These are phyloP conservation scores for Boleophthalmus pectinirostris DNA, from an alignment of 2,113 vertebrate species.

Conservation along the genomic window DNA sequence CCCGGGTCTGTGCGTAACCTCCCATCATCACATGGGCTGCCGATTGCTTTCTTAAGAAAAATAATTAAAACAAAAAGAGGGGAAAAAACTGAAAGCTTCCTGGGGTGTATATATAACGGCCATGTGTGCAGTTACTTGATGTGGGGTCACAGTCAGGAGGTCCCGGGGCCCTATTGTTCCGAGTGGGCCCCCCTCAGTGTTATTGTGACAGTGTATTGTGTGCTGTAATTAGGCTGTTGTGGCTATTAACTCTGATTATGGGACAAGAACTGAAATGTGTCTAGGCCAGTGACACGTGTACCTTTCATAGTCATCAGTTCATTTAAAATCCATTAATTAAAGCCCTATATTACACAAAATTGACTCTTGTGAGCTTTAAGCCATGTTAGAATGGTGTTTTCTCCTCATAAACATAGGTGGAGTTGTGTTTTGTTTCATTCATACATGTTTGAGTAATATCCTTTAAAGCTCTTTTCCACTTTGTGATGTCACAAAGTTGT, in stretches of 20 bases:
- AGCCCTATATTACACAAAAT: too few relatives aligned
- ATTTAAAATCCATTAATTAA: background rate
- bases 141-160: slow-evolving; percentile 64
- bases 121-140: slow-evolving; percentile 51
- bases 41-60: slow-evolving; percentile 16
- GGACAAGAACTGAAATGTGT: slow-evolving; percentile 51
- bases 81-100: slow-evolving; percentile 20
- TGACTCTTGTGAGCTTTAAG: too few relatives aligned
- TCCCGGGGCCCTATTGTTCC: slow-evolving; percentile 59
- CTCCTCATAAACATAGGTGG: too few relatives aligned
- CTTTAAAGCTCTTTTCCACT: too few relatives aligned
- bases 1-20: background rate
- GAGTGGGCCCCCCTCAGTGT: slow-evolving; percentile 62
- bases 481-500: too few relatives aligned
- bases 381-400: too few relatives aligned
- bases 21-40: slow-evolving; percentile 10
- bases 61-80: slow-evolving; percentile 15
- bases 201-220: slow-evolving; percentile 69
- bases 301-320: background rate
- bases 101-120: slow-evolving; percentile 10
- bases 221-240: slow-evolving; percentile 68
- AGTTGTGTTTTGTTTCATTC: too few relatives aligned
- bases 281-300: background rate
- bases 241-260: slow-evolving; percentile 72
- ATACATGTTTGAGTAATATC: too few relatives aligned